Conservation (phyloP, 2,113 vertebrate genomes). For the Amazona guildingii region DNA sequence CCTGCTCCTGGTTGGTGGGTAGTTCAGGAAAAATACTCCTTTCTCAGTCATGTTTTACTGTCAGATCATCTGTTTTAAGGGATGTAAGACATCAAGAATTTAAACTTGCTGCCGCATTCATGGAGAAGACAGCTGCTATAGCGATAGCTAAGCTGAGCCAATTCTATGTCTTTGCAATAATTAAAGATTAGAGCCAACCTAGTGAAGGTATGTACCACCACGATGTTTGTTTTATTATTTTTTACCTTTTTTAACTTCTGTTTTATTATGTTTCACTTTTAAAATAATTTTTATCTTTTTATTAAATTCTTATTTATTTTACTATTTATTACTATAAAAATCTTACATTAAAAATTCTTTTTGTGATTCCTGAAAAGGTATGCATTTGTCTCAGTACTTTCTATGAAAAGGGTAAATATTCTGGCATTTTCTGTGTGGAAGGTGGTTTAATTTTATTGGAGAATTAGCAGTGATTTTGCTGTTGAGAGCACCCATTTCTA, state of each 20-base stretch:
- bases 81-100: background rate
- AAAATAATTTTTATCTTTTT: background rate
- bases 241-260: background rate
- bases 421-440: background rate
- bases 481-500: background rate
- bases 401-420: background rate
- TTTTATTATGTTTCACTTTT: background rate
- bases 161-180: background rate
- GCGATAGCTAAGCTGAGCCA: background rate
- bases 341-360: background rate
- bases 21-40: background rate
- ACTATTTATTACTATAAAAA: background rate
- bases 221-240: background rate
- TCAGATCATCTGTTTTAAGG: background rate
- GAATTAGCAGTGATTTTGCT: background rate
- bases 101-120: background rate
- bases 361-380: background rate
- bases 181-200: conserved; percentile 11
- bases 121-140: background rate
- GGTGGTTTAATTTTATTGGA: background rate
- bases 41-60: background rate
- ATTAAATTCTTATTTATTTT: background rate
- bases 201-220: background rate
- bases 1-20: background rate
- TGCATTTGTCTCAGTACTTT: background rate